A percentile compares a stretch with the other conserved stretches of the same genome.
These are phyloP conservation scores for Pteropus alecto DNA, from an alignment of 2,113 vertebrate species.

Conservation along the genomic window DNA sequence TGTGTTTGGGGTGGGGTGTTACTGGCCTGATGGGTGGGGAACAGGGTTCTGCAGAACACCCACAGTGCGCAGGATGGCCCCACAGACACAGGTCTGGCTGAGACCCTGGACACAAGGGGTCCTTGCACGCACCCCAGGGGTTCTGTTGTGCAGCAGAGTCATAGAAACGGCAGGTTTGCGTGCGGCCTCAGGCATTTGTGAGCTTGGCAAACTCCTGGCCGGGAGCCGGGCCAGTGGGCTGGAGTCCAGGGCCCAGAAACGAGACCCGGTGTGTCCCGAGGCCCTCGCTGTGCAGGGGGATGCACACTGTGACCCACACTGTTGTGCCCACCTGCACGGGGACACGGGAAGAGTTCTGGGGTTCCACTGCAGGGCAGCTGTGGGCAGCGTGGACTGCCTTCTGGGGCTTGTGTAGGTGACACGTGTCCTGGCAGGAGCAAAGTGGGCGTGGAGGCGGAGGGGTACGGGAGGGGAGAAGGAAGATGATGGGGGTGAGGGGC, in stretches of 20 bases:
- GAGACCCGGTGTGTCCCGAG: too few relatives aligned
- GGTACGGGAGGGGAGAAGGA: neutral
- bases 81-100: neutral
- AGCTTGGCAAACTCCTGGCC: neutral
- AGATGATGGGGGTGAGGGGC: too few relatives aligned
- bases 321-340: rapidly evolving
- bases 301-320: rapidly evolving
- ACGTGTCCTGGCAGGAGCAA: neutral
- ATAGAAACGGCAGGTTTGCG: neutral
- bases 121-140: neutral
- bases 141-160: neutral
- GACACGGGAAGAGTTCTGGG: neutral
- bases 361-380: neutral
- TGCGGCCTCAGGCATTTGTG: neutral
- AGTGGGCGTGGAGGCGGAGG: neutral
- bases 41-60: neutral
- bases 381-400: neutral
- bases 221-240: neutral
- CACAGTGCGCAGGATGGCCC: rapidly evolving
- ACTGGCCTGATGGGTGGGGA: neutral
- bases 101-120: neutral
- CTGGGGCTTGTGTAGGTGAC: neutral
- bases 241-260: neutral
- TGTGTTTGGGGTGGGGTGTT: neutral
- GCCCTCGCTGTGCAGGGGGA: rapidly evolving